Base-by-base conservation (phyloP, 2,888 invertebrate species). In the Caenorhabditis sp. region DNA sequence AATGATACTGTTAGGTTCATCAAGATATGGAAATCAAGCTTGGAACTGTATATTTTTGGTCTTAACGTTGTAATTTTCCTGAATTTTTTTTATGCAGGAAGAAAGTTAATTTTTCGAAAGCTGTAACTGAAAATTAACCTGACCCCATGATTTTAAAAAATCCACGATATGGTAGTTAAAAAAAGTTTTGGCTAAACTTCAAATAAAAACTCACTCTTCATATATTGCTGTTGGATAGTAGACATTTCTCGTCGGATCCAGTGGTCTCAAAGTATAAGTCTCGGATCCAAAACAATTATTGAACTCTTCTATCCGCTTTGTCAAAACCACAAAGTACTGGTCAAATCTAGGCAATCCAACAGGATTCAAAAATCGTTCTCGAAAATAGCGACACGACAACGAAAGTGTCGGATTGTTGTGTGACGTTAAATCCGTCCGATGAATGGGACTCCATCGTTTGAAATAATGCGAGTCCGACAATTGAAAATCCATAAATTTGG, bases 371-470 rank as follows among this genome's bases (percentile, higher is more conserved):
- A 69, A 78, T 23, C 50, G 5, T 14, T 70, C 69, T 1, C 73
- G 57, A 0, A 78, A 65, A 10, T 23, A 61, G 59, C 74, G 49
- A 26, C 68, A 71, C 21, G 76, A 38, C 0, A 76, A 56, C 0
- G 70, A 70, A 0, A 80, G 63, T 0, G 68, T 67, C 5, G 80
- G 79, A 64, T 78, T 75, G 25, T 31, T 52, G 49, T 77, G 76
- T 0, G 63, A 70, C 0, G 75, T 76, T 12, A 73, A 27, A 0
- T 53, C 62, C 21, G 50, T 50, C 1, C 78, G 67, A n/a, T 49
- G 53, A 1, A 69, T 2, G 1, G 81, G 81, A 25, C 63, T 64
- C 81, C 81, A 81, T 50, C 79, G 63, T 38, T 72, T 67, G n/a
- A 68, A 61, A 53, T 56, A 66, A 0, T 64, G 57, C 12, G 31